phyloP scores from a whole-genome alignment of 2,797 vertebrate species.

The Pelobates cultripes region DNA sequence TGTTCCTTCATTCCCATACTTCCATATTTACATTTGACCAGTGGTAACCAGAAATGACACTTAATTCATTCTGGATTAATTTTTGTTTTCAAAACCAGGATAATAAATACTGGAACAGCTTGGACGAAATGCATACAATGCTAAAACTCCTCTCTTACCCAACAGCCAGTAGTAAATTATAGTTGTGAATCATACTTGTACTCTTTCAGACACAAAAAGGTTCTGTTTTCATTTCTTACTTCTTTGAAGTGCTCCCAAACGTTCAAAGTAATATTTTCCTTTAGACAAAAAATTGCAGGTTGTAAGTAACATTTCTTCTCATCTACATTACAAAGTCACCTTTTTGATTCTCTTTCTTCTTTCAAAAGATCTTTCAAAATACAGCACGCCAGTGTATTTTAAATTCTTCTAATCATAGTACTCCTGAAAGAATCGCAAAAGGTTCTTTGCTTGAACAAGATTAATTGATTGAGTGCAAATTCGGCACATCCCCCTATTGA shows the following conservation, averaged over 20 bases:
- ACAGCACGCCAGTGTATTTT: conserved; percentile 4
- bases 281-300: conserved; percentile 33
- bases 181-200: not conserved
- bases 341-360: conserved; percentile 44
- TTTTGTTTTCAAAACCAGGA: no score
- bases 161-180: not conserved
- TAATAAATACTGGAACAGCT: no score
- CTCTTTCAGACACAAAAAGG: not conserved
- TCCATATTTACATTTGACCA: no score
- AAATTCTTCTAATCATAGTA: conserved; percentile 38
- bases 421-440: conserved; percentile 23
- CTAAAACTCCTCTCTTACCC: no score
- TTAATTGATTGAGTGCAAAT: not conserved
- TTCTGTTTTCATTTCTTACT: not conserved
- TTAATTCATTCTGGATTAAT: no score
- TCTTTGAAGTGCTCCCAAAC: conserved; percentile 15
- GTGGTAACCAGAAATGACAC: no score
- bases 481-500: no score
- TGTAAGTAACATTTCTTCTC: conserved; percentile 12
- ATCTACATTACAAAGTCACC: conserved; percentile 22
- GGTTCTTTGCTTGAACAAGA: not conserved
- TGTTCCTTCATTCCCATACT: no score
- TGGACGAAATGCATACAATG: no score
- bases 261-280: conserved; percentile 40
- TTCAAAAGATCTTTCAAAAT: conserved; percentile 31